phyloP scores from a whole-genome alignment of 2,797 vertebrate genomes.

The Yasuhikotakia modesta region DNA sequence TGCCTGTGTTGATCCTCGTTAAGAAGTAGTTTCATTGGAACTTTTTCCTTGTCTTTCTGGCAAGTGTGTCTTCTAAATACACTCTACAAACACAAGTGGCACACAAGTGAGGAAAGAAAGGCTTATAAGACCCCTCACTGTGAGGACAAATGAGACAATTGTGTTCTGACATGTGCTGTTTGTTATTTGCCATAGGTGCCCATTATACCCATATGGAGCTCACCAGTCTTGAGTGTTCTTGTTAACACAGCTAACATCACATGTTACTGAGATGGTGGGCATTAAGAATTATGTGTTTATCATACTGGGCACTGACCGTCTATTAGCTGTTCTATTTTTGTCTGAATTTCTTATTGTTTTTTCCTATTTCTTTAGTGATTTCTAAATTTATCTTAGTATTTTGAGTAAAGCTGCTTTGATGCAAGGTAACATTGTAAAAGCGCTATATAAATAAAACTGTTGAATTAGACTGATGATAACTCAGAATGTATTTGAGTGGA shows the following conservation, averaged over 20 bases:
- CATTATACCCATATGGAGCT: constrained; percentile 25
- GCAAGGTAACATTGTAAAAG: no score
- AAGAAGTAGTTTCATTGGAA: constrained; percentile 63
- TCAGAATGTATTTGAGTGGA: no score
- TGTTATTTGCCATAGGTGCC: constrained; percentile 8
- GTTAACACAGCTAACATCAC: constrained; percentile 26
- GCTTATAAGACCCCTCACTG: constrained; percentile 47
- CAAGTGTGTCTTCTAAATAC: constrained; percentile 71
- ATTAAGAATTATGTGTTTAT: constrained; percentile 22
- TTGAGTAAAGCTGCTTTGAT: no score
- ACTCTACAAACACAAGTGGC: constrained; percentile 70
- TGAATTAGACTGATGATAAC: no score
- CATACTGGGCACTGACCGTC: no score
- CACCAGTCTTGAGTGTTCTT: constrained; percentile 4
- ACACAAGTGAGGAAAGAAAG: constrained; percentile 69
- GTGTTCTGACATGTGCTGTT: constrained; percentile 42
- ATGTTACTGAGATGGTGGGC: constrained; percentile 5
- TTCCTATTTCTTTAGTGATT: no score
- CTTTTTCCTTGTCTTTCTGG: constrained; percentile 59
- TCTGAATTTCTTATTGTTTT: no score
- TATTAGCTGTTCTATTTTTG: no score
- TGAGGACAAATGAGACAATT: constrained; percentile 57
- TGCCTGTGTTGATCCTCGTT: constrained; percentile 72
- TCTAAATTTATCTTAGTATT: no score
- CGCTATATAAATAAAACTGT: no score